Conservation (phyloP, 2,113 vertebrate genomes). For the Cynopterus brachyotis region DNA sequence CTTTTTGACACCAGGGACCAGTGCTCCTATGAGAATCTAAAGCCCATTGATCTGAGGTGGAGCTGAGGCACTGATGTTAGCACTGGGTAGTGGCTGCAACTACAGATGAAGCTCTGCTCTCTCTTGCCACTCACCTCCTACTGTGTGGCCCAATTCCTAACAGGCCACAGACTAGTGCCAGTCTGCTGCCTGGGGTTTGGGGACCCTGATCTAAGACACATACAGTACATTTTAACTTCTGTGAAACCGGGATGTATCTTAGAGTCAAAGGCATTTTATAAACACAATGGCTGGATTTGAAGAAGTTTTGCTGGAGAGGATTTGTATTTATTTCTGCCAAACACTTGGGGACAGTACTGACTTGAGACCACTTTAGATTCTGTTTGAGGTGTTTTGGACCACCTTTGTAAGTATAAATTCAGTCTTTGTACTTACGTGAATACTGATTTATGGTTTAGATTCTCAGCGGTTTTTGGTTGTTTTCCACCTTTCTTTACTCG, state of each 20-base stretch:
- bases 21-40: no score
- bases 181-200: no score
- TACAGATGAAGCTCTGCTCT: no score
- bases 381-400: not conserved
- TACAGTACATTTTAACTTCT: not conserved
- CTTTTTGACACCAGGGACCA: no score
- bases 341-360: not conserved
- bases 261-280: not conserved
- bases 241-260: not conserved
- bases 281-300: not conserved
- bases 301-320: slow-evolving; percentile 18
- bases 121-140: no score
- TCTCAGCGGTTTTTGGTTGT: not conserved
- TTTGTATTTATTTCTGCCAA: slow-evolving; percentile 34
- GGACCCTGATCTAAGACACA: not conserved
- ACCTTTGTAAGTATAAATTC: not conserved
- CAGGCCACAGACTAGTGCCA: no score
- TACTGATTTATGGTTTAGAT: not conserved
- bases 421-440: not conserved
- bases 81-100: no score
- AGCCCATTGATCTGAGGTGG: no score
- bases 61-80: no score
- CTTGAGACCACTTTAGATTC: not conserved
- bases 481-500: not conserved
- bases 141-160: no score